Evolutionary conservation across 2,113 vertebrate genomes (phyloP), one percentile per base, ranked within the genome.

Genomic region (Planiliza haematocheilus): DNA sequence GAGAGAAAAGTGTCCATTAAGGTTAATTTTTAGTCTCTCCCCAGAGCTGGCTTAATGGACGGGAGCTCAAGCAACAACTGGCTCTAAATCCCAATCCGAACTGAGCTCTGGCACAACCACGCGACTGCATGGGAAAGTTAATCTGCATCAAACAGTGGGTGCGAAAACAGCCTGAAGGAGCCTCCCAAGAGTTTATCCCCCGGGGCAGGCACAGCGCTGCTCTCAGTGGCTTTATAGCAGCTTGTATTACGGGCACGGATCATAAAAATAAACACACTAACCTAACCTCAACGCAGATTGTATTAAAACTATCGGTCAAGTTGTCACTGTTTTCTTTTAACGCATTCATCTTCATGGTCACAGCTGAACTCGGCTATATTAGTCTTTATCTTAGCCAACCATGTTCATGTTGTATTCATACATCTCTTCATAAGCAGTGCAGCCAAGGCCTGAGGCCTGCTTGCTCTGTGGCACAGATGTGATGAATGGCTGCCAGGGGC

Each of bases 401-500:
- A 38, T 62, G 78, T 81, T 79, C 53, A 50, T 70, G 79, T 74
- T 59, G 70, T 74, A 81, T 85, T 83, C 79, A 85, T 69, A 85
- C 72, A 67, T 78, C 78, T 84, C 75, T 69, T 82, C 64, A 73
- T 77, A 87, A 84, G 83, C 63, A 79, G 52, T 49, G 78, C 72
- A 34, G 68, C 24, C 13, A 49, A 55, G 77, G 53, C 79, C 81
- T 10, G 12, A 38, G 78, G 84, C 77, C 69, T 37, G 59, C 57
- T 57, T 18, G 71, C 79, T 70, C 56, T 14, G 79, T 83, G 81
- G 71, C 68, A 72, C 7, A 6, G 56, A 39, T 30, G 72, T 91
- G 90, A 92, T 93, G 86, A 87, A 93, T 90, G 81, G 55, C 70
- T 85, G 74, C 80, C 79, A 77, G 62, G 13, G 17, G 74, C 73